Evolutionary conservation across 2,113 vertebrate species (phyloP).

Genomic region (Dicerorhinus sumatrensis): DNA sequence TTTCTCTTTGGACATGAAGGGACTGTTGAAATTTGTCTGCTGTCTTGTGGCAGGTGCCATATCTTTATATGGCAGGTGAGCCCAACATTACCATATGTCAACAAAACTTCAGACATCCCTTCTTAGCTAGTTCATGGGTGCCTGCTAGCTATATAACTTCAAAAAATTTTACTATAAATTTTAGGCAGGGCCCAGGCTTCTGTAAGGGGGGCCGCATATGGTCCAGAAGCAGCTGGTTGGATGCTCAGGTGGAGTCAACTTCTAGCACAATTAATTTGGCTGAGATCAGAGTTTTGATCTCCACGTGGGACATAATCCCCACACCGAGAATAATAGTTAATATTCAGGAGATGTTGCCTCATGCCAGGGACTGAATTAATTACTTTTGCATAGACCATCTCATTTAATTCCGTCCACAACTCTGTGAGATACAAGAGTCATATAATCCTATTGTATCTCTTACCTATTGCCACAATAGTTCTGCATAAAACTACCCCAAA

Average conservation of each 20-base stretch:
- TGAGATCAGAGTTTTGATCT: background rate
- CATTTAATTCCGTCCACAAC: background rate
- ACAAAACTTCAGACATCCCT: background rate
- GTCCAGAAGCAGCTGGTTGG: background rate
- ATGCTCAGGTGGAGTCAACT: background rate
- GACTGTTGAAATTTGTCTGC: background rate
- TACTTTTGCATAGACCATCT: background rate
- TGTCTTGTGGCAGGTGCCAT: background rate
- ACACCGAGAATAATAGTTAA: background rate
- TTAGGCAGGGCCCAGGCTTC: background rate
- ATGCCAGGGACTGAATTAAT: background rate
- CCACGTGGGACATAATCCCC: background rate
- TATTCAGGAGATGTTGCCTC: background rate
- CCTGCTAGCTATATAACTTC: background rate
- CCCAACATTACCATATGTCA: background rate
- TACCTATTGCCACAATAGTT: background rate
- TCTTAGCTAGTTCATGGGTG: background rate
- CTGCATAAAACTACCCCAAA: background rate
- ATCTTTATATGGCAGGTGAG: background rate
- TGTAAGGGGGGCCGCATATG: background rate
- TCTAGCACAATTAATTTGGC: background rate
- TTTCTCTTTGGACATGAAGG: background rate
- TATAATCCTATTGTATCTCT: background rate
- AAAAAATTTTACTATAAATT: conserved; percentile 16
- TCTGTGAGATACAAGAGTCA: background rate